phyloP scores from a whole-genome alignment of 2,888 invertebrate species.

The Labia minor region DNA sequence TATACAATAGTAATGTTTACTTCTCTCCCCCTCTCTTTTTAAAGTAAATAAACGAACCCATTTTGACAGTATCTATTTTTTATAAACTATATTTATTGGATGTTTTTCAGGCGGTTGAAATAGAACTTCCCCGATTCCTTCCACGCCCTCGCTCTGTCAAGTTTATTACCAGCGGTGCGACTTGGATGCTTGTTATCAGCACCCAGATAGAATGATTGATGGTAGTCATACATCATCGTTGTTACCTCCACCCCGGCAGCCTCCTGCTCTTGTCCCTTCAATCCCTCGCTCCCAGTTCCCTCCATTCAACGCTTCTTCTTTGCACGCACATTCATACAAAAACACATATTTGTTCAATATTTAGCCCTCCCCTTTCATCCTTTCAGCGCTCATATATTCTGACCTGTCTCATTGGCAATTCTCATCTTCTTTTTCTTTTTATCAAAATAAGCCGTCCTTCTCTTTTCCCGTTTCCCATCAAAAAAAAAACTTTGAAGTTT shows the following conservation, averaged over 20 bases:
- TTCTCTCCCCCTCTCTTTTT: too few species aligned
- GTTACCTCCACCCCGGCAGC: background rate
- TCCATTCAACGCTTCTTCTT: background rate
- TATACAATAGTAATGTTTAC: too few species aligned
- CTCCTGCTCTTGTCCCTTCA: background rate
- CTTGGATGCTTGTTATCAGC: conserved; percentile 28
- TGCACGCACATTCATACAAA: conserved; percentile 1
- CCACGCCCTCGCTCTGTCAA: conserved; percentile 24
- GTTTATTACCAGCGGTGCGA: conserved; percentile 16
- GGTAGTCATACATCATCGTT: conserved; percentile 38
- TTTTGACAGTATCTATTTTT: conserved; percentile 1
- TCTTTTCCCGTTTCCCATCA: too few species aligned
- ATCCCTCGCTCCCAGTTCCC: background rate
- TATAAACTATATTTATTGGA: conserved; percentile 7
- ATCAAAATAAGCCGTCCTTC: background rate
- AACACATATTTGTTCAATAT: conserved; percentile 13
- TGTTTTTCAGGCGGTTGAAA: background rate
- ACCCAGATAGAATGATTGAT: conserved; percentile 38
- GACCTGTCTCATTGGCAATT: background rate
- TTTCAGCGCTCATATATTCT: conserved; percentile 6
- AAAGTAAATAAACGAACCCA: background rate
- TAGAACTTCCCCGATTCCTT: conserved; percentile 20
- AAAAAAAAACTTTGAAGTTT: too few species aligned
- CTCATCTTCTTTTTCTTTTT: background rate
- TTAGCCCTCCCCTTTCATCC: background rate